Evolutionary conservation across 2,797 vertebrate genomes (phyloP), one percentile per base, ranked within the genome.

Genomic region (Lithobates pipiens): DNA sequence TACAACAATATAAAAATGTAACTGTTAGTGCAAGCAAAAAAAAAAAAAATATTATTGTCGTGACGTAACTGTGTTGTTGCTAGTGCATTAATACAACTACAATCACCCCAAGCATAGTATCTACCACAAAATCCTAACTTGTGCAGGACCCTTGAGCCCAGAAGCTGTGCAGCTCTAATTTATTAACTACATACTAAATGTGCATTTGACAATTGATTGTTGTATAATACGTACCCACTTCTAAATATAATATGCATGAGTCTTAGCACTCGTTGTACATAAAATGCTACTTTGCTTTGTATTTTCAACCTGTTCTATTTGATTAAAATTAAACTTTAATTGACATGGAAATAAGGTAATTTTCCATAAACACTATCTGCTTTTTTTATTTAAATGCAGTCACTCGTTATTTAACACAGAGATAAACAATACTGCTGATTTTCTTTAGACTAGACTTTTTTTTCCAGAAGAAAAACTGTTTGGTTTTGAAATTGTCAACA

Each of bases 401-500:
- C 75, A 72, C 54, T 86, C 68, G 73, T 86, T 65, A 86, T 82
- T 82, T 77, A 86, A 71, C 34, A 72, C 57, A 34, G 68, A 73
- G 39, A 67, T 83, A 78, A 75, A 80, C 25, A 63, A 39, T 9
- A 54, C 75, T 73, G 61, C n/a, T 73, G 68, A 61, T 61, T 61
- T 61, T 61, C 54, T 61, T 61, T 61, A 61, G 54, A 61, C 54
- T n/a, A 61, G 54, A n/a, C 21, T 61, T 3, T 34, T 34, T 57
- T 65, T 76, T 75, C 21, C 13, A 23, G n/a, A 36, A 85, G 75
- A 42, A 44, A 54, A 54, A 50, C 39, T 79, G 75, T 65, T 75
- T 80, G 36, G 71, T 86, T 86, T 69, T 46, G 36, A 86, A 71
- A 77, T 86, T 82, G 74, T 67, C 74, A 86, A 82, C 80, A 86